A percentile compares a stretch with the other conserved stretches of the same genome.
These are phyloP conservation scores for Siniperca scherzeri DNA, from an alignment of 2,797 vertebrate genomes.

Conservation along the genomic window DNA sequence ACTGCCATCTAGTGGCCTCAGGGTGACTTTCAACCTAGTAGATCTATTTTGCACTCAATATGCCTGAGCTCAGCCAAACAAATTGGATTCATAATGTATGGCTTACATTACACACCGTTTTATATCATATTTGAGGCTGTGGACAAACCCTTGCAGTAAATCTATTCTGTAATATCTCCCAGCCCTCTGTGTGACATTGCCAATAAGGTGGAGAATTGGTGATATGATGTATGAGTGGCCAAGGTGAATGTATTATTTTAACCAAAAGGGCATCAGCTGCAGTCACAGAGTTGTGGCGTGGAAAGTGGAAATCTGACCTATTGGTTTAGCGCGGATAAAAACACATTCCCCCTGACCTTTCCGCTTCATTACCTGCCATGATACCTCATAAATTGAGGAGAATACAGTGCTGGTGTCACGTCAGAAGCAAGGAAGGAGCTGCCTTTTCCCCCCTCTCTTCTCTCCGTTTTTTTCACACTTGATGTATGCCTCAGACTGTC, in stretches of 20 bases:
- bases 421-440: background rate
- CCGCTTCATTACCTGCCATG: slow-evolving; percentile 77
- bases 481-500: background rate
- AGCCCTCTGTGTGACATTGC: slow-evolving; percentile 66
- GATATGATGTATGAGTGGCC: slow-evolving; percentile 76
- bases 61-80: slow-evolving; percentile 65
- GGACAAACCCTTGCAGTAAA: slow-evolving; percentile 57
- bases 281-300: slow-evolving; percentile 73
- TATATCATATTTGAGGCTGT: slow-evolving; percentile 62
- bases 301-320: slow-evolving; percentile 81
- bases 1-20: slow-evolving; percentile 72
- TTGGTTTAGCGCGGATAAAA: slow-evolving; percentile 77
- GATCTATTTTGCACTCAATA: slow-evolving; percentile 32
- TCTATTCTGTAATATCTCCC: slow-evolving; percentile 71
- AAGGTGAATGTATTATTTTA: slow-evolving; percentile 79
- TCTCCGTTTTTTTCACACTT: background rate
- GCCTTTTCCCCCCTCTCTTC: background rate
- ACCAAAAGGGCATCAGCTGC: slow-evolving; percentile 79
- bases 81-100: slow-evolving; percentile 83
- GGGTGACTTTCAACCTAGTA: slow-evolving; percentile 5
- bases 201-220: slow-evolving; percentile 77
- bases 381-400: slow-evolving; percentile 72
- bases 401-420: slow-evolving; percentile 52
- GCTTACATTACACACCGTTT: slow-evolving; percentile 74
- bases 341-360: slow-evolving; percentile 79